Conservation (phyloP, 1,140 invertebrate species). For the Monochamus saltuarius region DNA sequence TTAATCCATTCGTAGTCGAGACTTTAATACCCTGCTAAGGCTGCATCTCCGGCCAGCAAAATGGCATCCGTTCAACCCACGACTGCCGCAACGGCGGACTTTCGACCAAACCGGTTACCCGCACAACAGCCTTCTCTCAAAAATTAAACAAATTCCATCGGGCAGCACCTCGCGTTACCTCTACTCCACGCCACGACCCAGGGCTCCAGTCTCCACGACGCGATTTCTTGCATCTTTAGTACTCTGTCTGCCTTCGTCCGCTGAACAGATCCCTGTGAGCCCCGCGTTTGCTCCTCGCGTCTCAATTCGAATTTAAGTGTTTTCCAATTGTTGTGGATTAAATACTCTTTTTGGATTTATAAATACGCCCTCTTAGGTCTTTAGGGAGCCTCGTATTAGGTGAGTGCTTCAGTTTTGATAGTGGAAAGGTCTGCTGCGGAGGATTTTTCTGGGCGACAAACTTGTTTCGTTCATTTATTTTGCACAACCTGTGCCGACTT, state of each 20-base stretch:
- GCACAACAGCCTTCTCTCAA: constrained; percentile 26
- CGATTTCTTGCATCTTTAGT: constrained; percentile 25
- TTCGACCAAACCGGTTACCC: constrained; percentile 28
- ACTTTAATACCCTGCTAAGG: too few relatives aligned
- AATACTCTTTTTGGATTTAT: too few relatives aligned
- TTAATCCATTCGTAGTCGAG: too few relatives aligned
- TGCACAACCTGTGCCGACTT: too few relatives aligned
- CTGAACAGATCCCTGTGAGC: constrained; percentile 17
- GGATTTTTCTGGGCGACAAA: too few relatives aligned
- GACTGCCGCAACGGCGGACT: constrained; percentile 12
- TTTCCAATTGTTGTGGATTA: too few relatives aligned
- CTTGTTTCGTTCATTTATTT: too few relatives aligned
- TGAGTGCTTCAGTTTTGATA: too few relatives aligned
- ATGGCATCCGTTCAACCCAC: background rate
- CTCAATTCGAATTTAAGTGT: too few relatives aligned
- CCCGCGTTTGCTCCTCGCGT: background rate
- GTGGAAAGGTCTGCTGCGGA: too few relatives aligned
- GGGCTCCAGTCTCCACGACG: background rate
- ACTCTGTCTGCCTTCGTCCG: constrained; percentile 20
- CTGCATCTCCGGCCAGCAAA: constrained; percentile 1
- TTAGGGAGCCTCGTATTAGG: too few relatives aligned
- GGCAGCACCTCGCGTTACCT: constrained; percentile 1
- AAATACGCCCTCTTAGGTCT: too few relatives aligned
- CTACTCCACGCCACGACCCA: background rate
- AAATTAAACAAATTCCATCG: constrained; percentile 31